Evolutionary conservation across 64 coral and sea anemone genomes (phyloP), one percentile per base, ranked within the genome.

Genomic region (Cladopsammia gracilis): DNA sequence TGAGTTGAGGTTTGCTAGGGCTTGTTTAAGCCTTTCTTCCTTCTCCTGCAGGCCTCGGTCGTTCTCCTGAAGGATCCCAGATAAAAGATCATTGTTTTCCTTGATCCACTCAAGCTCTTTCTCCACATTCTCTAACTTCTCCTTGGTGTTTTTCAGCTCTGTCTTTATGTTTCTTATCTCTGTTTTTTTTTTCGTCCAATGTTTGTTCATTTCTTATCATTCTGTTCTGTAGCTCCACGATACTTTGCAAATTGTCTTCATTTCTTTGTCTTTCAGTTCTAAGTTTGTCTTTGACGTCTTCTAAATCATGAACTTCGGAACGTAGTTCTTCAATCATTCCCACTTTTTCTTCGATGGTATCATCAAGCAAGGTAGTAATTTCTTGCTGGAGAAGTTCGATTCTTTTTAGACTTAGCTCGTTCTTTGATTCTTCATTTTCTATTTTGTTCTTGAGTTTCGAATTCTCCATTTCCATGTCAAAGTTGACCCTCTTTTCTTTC

Each of bases 341-440:
- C 19, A 79, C 52, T 11, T 89, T 89, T 83, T 89, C 86, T 75
- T 94, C 67, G 7, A 82, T 89, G 11, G 62, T 46, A 23, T 12
- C 34, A 23, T 12, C 34, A 26, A 89, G 46, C 71, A 89, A 87
- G 59, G 61, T 75, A 13, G 58, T 66, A 51, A 83, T 89, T 75
- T 83, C 88, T 5, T 77, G 47, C 67, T 93, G 83, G 4, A 93
- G 62, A 26, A 86, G 66, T 54, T 86, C 86, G 48, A 90, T 48
- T n/a, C 93, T 83, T 18, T 76, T 68, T 50, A 83, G 48, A 9
- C 56, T 81, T 16, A 69, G 83, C 25, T 75, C 82, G 19, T 68
- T 97, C 79, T 94, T 62, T 15, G 70, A 65, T 77, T 75, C 90
- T 75, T 94, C 92, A 20, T 89, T 82, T 15, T 76, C 87, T 20